Evolutionary conservation across 2,797 vertebrate genomes (phyloP).

Genomic region (Columba guinea): DNA sequence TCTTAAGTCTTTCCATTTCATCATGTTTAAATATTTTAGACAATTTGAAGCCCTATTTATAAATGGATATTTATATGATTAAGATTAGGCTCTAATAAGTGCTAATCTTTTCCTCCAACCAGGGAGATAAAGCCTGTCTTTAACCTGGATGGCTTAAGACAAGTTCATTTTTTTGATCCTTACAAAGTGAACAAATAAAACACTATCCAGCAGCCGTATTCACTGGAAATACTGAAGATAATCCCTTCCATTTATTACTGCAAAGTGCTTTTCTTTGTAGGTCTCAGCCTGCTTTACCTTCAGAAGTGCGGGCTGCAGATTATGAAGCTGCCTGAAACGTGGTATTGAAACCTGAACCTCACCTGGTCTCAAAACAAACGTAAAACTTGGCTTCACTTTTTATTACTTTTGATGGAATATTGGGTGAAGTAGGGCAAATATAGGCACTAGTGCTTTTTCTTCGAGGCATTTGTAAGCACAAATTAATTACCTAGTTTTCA

Average conservation of each 20-base stretch:
- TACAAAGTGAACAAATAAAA: slow-evolving; percentile 47
- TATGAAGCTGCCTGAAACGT: neutral
- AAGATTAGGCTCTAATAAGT: slow-evolving; percentile 52
- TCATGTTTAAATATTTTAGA: slow-evolving; percentile 28
- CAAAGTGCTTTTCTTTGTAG: slow-evolving; percentile 5
- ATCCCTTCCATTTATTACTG: slow-evolving; percentile 37
- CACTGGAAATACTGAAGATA: slow-evolving; percentile 12
- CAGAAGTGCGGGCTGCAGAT: neutral
- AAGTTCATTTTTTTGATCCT: slow-evolving; percentile 24
- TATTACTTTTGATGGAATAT: neutral
- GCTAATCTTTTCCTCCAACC: slow-evolving; percentile 45
- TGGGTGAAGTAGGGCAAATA: neutral
- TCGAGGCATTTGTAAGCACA: neutral
- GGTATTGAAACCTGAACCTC: neutral
- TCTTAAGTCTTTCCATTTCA: slow-evolving; percentile 25
- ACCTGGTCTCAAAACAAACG: neutral
- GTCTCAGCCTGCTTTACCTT: neutral
- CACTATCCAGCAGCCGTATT: slow-evolving; percentile 25
- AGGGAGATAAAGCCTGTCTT: slow-evolving; percentile 11
- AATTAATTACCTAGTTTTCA: neutral
- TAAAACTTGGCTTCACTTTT: neutral
- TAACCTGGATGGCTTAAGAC: slow-evolving; percentile 27
- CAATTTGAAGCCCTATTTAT: slow-evolving; percentile 46
- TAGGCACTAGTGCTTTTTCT: neutral
- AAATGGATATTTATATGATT: slow-evolving; percentile 47